These are phyloP conservation scores for Trichomycterus rosablanca DNA, from an alignment of 2,113 vertebrate genomes.

Conservation along the genomic window DNA sequence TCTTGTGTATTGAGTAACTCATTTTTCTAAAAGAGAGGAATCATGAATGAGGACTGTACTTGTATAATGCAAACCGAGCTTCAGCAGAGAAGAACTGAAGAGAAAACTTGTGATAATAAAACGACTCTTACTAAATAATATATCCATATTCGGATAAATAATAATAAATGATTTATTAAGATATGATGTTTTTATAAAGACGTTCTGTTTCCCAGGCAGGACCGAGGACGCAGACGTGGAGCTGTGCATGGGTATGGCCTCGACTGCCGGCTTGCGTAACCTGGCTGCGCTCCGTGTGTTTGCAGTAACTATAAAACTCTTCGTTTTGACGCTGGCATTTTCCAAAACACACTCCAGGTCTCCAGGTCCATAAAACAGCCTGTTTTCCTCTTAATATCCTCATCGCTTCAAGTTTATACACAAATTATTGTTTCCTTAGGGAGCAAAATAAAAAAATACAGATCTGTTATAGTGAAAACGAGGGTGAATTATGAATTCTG, in stretches of 20 bases:
- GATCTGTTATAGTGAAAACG: conserved; percentile 55
- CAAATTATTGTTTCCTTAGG: conserved; percentile 66
- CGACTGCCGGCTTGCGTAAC: conserved; percentile 37
- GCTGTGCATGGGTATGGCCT: not conserved
- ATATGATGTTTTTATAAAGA: no score
- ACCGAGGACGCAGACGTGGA: no score
- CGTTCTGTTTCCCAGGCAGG: no score
- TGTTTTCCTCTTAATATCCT: conserved; percentile 64
- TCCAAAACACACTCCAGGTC: conserved; percentile 63
- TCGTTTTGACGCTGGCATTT: conserved; percentile 61
- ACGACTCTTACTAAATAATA: no score
- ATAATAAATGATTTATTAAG: no score
- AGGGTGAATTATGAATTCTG: conserved; percentile 67
- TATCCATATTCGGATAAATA: no score
- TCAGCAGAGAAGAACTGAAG: no score
- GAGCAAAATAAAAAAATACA: conserved; percentile 46
- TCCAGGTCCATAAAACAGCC: conserved; percentile 66
- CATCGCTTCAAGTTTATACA: conserved; percentile 67
- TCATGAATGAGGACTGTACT: no score
- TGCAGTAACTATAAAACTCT: conserved; percentile 62
- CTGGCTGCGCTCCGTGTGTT: conserved; percentile 62
- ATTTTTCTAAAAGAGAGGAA: no score
- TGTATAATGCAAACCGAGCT: no score
- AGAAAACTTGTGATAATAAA: no score
- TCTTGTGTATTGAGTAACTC: no score